phyloP scores from a whole-genome alignment of 2,797 vertebrate genomes.

The Chanos chanos region DNA sequence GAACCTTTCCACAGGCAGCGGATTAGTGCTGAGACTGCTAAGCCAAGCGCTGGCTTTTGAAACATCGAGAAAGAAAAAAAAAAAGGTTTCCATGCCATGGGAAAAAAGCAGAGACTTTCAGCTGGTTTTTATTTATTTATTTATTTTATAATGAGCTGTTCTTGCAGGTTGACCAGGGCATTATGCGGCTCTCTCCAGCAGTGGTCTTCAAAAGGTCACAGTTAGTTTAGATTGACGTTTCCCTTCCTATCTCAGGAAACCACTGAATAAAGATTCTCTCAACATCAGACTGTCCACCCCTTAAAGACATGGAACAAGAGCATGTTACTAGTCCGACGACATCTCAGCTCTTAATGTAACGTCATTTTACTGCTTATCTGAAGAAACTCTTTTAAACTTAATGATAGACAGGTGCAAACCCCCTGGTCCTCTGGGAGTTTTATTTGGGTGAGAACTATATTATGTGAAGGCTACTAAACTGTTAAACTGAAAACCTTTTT shows the following conservation, averaged over 20 bases:
- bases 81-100: neutral
- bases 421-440: conserved; percentile 48
- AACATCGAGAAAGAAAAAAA: conserved; percentile 32
- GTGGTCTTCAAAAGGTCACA: conserved; percentile 34
- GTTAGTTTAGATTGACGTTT: conserved; percentile 47
- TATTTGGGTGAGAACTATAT: conserved; percentile 45
- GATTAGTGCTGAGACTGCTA: neutral
- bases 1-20: neutral
- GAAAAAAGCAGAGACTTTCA: conserved; percentile 10
- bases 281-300: conserved; percentile 32
- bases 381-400: conserved; percentile 11
- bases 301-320: conserved; percentile 31
- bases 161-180: conserved; percentile 27
- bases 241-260: conserved; percentile 69
- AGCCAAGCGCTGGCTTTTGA: conserved; percentile 24
- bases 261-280: conserved; percentile 52
- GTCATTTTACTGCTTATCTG: no score
- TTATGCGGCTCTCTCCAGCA: conserved; percentile 14
- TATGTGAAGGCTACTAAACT: conserved; percentile 70
- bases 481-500: conserved; percentile 62
- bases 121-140: neutral
- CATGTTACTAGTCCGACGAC: neutral
- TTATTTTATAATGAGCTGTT: conserved; percentile 2
- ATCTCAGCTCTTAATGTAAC: no score
- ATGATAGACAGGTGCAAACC: neutral